Percentiles rank a stretch among this genome's conserved stretches.
These are phyloP conservation scores for Crotalus horridus DNA, from an alignment of 2,113 vertebrate genomes.

Conservation along the genomic window DNA sequence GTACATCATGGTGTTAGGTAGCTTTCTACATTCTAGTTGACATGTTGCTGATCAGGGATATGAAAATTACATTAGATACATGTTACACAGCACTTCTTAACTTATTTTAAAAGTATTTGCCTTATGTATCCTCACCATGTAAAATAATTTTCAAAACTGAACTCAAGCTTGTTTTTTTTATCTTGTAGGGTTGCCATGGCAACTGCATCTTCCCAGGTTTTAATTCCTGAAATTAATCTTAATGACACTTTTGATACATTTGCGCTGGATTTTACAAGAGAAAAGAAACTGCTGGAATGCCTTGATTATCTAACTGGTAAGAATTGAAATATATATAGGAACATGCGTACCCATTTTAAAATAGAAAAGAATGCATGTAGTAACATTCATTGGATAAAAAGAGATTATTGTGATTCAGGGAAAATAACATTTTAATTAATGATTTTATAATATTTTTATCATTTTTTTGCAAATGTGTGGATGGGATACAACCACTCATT, in stretches of 20 bases:
- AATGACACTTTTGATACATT: conserved; percentile 96
- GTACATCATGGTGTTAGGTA: background rate
- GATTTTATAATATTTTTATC: background rate
- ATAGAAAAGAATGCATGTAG: background rate
- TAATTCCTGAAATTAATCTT: conserved; percentile 97
- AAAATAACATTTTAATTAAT: background rate
- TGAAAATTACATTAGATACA: background rate
- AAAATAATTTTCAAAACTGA: background rate
- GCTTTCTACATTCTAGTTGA: background rate
- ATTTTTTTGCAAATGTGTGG: background rate
- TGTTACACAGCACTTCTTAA: background rate
- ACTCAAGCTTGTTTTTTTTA: conserved; percentile 40
- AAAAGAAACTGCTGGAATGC: conserved; percentile 96
- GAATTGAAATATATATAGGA: background rate
- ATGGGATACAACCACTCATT: background rate
- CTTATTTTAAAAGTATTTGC: background rate
- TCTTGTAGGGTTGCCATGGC: conserved; percentile 93
- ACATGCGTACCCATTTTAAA: background rate
- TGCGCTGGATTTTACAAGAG: conserved; percentile 92
- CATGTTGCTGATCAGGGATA: background rate
- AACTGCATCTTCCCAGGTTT: conserved; percentile 93
- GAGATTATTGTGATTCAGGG: background rate
- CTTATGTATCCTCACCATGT: background rate
- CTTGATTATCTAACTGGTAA: conserved; percentile 98
- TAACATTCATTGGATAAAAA: background rate